A percentile compares a stretch with the other conserved stretches of the same genome.
Conservation (phyloP, 2,888 invertebrate genomes). For the Cantharis flavilabris region DNA sequence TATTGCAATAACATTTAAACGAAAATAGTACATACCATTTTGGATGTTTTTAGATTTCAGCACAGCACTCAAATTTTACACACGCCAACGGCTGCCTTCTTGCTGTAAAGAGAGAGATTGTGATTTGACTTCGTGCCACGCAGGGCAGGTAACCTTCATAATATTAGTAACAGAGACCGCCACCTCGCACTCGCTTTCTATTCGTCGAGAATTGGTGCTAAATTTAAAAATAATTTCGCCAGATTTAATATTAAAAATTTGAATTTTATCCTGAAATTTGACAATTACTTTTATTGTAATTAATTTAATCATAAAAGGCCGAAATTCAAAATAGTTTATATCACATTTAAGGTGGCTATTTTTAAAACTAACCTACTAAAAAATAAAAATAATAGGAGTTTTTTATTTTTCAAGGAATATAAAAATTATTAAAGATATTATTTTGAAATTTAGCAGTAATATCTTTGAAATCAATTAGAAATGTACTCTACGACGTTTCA, state of each 20-base stretch:
- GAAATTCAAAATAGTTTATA: no score
- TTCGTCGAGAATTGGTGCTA: not conserved
- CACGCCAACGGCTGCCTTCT: constrained; percentile 88
- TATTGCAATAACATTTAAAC: not conserved
- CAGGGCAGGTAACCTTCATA: constrained; percentile 15
- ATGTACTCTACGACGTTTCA: no score
- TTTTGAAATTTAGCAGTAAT: no score
- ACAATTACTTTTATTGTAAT: not conserved
- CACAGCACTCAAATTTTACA: constrained; percentile 74
- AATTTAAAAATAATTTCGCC: not conserved
- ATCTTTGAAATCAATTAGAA: no score
- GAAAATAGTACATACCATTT: constrained; percentile 68
- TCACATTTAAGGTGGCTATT: no score
- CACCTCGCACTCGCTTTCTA: not conserved
- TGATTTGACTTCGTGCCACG: constrained; percentile 35
- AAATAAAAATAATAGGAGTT: no score
- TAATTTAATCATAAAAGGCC: no score
- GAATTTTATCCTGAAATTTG: not conserved
- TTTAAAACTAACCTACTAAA: no score
- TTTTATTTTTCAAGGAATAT: no score
- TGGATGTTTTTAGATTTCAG: constrained; percentile 82
- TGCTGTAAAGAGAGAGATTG: constrained; percentile 70
- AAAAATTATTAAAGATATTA: no score
- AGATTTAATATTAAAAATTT: not conserved
- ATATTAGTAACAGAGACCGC: not conserved